Evolutionary conservation across 2,888 invertebrate genomes (phyloP).

Genomic region (Noctua fimbriata): DNA sequence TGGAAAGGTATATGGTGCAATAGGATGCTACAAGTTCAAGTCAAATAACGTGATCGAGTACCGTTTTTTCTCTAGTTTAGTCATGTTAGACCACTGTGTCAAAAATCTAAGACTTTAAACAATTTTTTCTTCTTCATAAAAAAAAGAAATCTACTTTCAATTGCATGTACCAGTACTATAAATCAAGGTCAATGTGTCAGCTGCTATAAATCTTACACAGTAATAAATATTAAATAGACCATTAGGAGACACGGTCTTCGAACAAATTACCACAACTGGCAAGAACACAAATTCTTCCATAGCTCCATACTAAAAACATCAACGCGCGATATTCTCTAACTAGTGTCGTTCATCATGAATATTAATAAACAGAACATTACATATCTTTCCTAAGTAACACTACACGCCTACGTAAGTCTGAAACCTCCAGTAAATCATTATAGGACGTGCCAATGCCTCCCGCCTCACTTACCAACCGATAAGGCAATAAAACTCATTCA

Average conservation of each 20-base stretch:
- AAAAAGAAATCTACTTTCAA: background rate
- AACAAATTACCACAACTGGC: conserved; percentile 56
- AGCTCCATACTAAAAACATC: conserved; percentile 65
- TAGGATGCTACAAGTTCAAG: too few relatives aligned
- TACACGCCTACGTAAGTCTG: conserved; percentile 46
- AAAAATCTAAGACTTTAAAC: background rate
- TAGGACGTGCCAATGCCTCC: conserved; percentile 84
- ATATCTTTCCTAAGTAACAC: conserved; percentile 47
- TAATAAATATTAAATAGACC: conserved; percentile 61
- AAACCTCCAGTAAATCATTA: conserved; percentile 83
- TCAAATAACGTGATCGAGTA: too few relatives aligned
- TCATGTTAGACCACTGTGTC: too few relatives aligned
- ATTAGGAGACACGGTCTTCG: conserved; percentile 55
- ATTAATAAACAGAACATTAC: conserved; percentile 50
- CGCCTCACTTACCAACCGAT: conserved; percentile 79
- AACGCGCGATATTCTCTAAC: conserved; percentile 40
- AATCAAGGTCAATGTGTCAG: conserved; percentile 52
- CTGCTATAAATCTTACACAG: conserved; percentile 45
- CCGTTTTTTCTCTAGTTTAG: background rate
- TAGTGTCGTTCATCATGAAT: conserved; percentile 58
- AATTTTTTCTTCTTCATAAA: background rate
- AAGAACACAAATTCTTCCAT: conserved; percentile 27
- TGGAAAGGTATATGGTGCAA: background rate
- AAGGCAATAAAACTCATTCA: conserved; percentile 89
- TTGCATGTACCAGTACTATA: conserved; percentile 5